Evolutionary conservation across 2,888 invertebrate species (phyloP), one percentile per base, ranked within the genome.

Genomic region (Oscheius sp.): DNA sequence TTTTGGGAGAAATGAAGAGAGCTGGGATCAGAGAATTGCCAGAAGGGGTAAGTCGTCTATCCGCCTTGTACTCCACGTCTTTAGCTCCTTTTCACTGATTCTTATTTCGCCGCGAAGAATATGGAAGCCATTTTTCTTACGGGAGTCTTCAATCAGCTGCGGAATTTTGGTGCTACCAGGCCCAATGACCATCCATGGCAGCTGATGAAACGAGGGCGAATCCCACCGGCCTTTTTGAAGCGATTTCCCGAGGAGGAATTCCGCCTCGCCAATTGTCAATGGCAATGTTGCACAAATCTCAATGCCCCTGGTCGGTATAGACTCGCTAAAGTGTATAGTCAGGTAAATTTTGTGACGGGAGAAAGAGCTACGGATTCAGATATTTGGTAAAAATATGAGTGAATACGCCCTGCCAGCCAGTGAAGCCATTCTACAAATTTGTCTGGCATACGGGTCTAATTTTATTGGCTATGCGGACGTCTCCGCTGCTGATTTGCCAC

Each of bases 371-470:
- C n/a, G 35, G 9, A 35, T 35, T 35, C 9, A 35, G 35, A 35
- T 35, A 35, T 35, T 35, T 35, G 35, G 35, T 6, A 35, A 35
- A 9, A 35, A 35, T 35, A 35, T 35, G 29, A 80, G 81, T 13
- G 86, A 86, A 66, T 77, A 77, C 35, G 86, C 86, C 9, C 82
- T 84, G 25, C 82, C 76, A 9, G 86, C 86, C 69, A 75, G 79
- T 25, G 79, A 80, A 45, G 86, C 86, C 6, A 58, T 86, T 21
- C 56, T 73, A 63, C 75, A 85, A 64, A 75, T 85, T 18, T 84
- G 82, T 45, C 64, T 86, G 27, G 78, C 80, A 35, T 86, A 84
- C 68, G 85, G 85, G 18, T 64, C 72, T 7, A 84, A 86, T 18
- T 86, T 86, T 72, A 52, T 79, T n/a, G 63, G 76, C 25, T 86